Base-by-base conservation (phyloP, 2,797 vertebrate genomes). In the Alauda arvensis region DNA sequence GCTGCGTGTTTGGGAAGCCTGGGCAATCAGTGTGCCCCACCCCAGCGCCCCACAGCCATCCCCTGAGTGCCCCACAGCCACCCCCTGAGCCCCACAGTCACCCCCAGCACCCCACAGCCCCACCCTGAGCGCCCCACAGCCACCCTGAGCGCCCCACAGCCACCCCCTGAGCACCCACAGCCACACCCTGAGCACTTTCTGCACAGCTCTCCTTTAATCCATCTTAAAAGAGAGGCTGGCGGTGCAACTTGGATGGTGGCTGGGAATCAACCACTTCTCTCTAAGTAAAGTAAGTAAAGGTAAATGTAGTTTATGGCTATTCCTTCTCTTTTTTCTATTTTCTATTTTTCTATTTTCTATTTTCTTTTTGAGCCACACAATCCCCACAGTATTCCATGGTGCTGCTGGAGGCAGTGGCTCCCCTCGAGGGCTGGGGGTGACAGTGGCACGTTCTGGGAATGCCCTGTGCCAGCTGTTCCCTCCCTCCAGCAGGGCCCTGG, bases 391-490 rank as follows among this genome's bases (percentile, higher is more conserved):
- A 5, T 3, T 6, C 67, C 59, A 6, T 0, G 34, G 59, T 21
- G 51, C 31, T 55, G 66, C 62, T 60, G 28, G 24, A 34, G 71
- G 57, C 55, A 43, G 9, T 10, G 42, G 20, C 15, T 53, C 43
- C 48, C 15, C n/a, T 6, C 0, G 0, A 16, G 1, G 2, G 33
- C 55, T 45, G 55, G 6, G 8, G 37, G 12, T 2, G 49, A 9
- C 45, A 71, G 62, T 1, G 1, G 14, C 33, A 8, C 0, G 0
- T 6, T 3, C 21, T 8, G 28, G 28, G 14, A 75, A 43, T 0
- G 7, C 23, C 26, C 34, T 1, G 0, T 1, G 25, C 18, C 17
- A 18, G 65, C 3, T n/a, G 34, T 1, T 40, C 63, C 72, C 43
- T 49, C 37, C 19, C 26, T 34, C 12, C 28, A 65, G 39, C 62